These are phyloP conservation scores for Pollenia labialis DNA, from an alignment of 2,888 invertebrate genomes.

Conservation along the genomic window DNA sequence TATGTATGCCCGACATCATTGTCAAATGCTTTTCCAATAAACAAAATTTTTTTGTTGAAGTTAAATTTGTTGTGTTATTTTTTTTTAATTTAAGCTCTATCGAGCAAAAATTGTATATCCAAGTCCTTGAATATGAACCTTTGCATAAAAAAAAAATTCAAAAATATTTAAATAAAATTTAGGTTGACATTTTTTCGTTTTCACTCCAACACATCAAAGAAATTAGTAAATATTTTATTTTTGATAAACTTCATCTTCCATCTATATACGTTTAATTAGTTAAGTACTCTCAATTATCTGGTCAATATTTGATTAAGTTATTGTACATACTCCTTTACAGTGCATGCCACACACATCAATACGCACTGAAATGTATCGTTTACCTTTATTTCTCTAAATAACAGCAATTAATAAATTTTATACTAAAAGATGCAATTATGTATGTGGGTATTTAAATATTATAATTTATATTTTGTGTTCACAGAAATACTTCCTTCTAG, in stretches of 20 bases:
- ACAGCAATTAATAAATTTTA: too few species aligned
- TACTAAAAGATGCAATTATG: neutral
- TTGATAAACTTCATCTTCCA: neutral
- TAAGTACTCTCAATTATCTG: constrained; percentile 49
- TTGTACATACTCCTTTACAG: neutral
- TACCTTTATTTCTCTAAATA: neutral
- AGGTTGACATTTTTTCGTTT: too few species aligned
- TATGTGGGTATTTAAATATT: neutral
- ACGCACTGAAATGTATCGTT: neutral
- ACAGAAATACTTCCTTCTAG: neutral
- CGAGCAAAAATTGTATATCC: too few species aligned
- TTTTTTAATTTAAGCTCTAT: too few species aligned
- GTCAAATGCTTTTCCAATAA: too few species aligned
- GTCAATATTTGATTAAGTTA: constrained; percentile 30
- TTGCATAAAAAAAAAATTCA: too few species aligned
- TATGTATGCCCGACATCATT: too few species aligned
- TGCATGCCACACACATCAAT: neutral
- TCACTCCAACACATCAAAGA: neutral
- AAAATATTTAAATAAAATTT: too few species aligned
- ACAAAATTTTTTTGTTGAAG: too few species aligned
- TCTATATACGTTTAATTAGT: constrained; percentile 36
- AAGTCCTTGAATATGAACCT: too few species aligned
- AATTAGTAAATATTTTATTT: constrained; percentile 6
- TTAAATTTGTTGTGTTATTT: too few species aligned
- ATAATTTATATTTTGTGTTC: neutral